Conservation (phyloP, 1,140 invertebrate species). For the Kradibia gibbosae region DNA sequence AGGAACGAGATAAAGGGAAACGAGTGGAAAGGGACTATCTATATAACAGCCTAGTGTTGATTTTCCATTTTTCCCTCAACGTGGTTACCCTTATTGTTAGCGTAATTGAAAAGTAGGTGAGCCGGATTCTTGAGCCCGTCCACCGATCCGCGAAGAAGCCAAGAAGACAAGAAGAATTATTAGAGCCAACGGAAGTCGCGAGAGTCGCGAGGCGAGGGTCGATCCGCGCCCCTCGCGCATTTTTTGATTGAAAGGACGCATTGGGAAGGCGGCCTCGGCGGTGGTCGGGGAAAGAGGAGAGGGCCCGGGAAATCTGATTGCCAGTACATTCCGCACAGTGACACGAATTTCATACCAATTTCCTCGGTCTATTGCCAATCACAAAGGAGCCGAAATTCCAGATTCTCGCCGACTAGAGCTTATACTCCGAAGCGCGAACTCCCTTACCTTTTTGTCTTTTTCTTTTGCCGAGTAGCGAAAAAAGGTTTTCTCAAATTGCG, state of each 20-base stretch:
- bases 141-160: background rate
- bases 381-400: constrained; percentile 65
- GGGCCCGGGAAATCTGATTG: constrained; percentile 63
- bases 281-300: background rate
- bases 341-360: constrained; percentile 69
- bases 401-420: constrained; percentile 51
- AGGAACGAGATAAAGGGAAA: background rate
- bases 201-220: background rate
- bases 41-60: background rate
- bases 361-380: constrained; percentile 70
- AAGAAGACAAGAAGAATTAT: constrained; percentile 12
- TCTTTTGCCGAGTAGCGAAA: background rate
- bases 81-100: background rate
- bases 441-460: no score
- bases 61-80: background rate
- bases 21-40: background rate
- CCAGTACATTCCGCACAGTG: constrained; percentile 66
- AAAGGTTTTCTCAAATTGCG: background rate
- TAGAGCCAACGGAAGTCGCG: background rate
- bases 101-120: background rate
- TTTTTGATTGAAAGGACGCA: constrained; percentile 12
- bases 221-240: background rate
- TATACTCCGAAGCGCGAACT: background rate
- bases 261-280: background rate
- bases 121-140: background rate